Base-by-base conservation (phyloP, 23 tunicate genomes). In the Phallusia fumigata region DNA sequence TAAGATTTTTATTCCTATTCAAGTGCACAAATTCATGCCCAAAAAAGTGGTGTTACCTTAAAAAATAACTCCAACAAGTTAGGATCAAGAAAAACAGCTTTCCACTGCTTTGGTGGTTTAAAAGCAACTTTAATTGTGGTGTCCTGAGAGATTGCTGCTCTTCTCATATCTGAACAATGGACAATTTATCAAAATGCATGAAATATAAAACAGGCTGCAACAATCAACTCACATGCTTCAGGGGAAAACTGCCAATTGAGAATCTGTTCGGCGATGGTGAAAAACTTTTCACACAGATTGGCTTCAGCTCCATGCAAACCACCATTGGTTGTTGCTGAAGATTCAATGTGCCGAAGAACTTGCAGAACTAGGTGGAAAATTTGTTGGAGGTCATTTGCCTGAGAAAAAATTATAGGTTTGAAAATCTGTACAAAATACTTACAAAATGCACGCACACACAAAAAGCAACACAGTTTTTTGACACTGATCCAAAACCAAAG, bases 231-330 rank as follows among this genome's bases (percentile, higher is more conserved):
- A 80, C 84, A 80, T 16, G 40, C 18, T 22, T 31, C 69, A 32
- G 87, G 69, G 3, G 89, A 33, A 35, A 90, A 90, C 45, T 79
- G 79, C 95, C 95, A 90, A 8, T 75, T 69, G 1, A 90, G 51
- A 35, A 85, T 64, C 65, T 85, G 95, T 33, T 90, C 89, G 0
- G 85, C 53, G 28, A 90, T 81, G 11, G 36, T 65, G 16, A 81
- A 49, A 77, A 90, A 58, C 58, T 89, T 89, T 65, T 77, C 77
- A 86, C 90, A 86, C 30, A 86, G 24, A 24, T 35, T 35, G 32
- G 73, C 79, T 40, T 86, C 73, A 6, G 31, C 58, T 34, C 64
- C 53, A 6, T 33, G 47, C 15, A 69, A 51, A 3, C 30, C 35
- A 30, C 2, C 31, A 13, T 19, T 45, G 33, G 47, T 53, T 3